These are phyloP conservation scores for Bombus sibiricus DNA, from an alignment of 1,140 invertebrate genomes.

Conservation along the genomic window DNA sequence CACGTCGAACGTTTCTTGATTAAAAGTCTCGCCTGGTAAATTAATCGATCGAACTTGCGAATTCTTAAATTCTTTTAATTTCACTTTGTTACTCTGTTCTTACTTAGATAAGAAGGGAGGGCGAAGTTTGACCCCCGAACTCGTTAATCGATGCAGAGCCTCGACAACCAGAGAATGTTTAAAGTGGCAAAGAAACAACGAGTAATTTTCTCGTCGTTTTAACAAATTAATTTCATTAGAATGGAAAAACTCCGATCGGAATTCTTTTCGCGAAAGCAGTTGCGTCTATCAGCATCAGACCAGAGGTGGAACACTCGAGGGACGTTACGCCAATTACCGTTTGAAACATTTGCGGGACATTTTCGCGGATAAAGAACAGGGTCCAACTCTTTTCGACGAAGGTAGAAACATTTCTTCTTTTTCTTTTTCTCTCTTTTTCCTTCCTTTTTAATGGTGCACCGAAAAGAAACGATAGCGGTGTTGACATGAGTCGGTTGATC, in stretches of 20 bases:
- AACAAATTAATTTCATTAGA: slow-evolving; percentile 18
- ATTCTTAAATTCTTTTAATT: neutral
- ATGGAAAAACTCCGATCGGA: neutral
- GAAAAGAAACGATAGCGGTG: slow-evolving; percentile 15
- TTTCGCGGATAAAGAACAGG: neutral
- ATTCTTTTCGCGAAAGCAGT: neutral
- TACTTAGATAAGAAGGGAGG: neutral
- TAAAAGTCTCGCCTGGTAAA: neutral
- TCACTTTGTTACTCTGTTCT: neutral
- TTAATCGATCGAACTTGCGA: neutral
- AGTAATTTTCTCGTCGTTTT: neutral
- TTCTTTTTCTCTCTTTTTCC: neutral
- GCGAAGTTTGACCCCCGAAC: neutral
- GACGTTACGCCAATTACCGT: slow-evolving; percentile 1
- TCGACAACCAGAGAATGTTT: no score
- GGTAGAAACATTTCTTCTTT: neutral
- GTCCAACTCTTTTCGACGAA: neutral
- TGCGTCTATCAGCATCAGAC: neutral
- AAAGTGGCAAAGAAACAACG: neutral
- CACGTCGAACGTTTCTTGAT: neutral
- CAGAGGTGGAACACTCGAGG: neutral
- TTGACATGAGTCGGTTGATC: slow-evolving; percentile 40
- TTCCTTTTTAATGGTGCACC: neutral
- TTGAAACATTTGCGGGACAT: neutral
- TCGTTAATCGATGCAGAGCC: slow-evolving; percentile 1